Percentiles rank a stretch among this genome's conserved stretches.
phyloP scores from a whole-genome alignment of 1,140 invertebrate genomes.

The Drosophila yakuba region DNA sequence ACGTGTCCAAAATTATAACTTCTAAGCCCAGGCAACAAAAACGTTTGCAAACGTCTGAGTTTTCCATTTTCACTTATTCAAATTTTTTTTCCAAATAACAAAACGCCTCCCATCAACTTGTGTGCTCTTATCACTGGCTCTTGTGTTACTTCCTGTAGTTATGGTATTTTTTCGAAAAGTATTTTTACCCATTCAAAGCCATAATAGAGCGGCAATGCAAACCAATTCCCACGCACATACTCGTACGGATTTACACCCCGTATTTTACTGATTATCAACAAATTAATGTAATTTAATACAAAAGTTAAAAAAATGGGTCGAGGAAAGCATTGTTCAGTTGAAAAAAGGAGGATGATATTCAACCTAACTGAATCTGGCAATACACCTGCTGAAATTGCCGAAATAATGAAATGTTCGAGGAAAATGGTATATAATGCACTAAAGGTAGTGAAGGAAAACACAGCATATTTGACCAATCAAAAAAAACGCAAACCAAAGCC shows the following conservation, averaged over 20 bases:
- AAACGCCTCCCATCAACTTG: slow-evolving; percentile 32
- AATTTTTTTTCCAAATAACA: slow-evolving; percentile 2
- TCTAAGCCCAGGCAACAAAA: background rate
- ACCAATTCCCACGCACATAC: slow-evolving; percentile 32
- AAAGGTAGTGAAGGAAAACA: too few species aligned
- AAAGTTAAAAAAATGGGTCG: too few species aligned
- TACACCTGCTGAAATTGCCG: too few species aligned
- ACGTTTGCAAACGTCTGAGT: background rate
- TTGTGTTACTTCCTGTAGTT: slow-evolving; percentile 22
- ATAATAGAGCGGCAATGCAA: slow-evolving; percentile 44
- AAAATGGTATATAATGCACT: too few species aligned
- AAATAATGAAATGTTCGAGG: too few species aligned
- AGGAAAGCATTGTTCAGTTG: too few species aligned
- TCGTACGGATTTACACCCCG: slow-evolving; percentile 31
- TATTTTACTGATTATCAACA: too few species aligned
- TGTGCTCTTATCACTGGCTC: slow-evolving; percentile 22
- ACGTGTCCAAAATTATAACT: background rate
- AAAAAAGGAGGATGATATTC: too few species aligned
- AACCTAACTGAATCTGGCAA: too few species aligned
- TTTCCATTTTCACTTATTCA: slow-evolving; percentile 11
- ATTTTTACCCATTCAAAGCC: slow-evolving; percentile 31
- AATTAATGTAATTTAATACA: too few species aligned
- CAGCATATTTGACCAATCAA: too few species aligned
- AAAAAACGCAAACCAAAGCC: too few species aligned
- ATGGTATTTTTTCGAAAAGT: slow-evolving; percentile 34